Evolutionary conservation across 1,140 invertebrate species (phyloP), one percentile per base, ranked within the genome.

Genomic region (Diabrotica virgifera): DNA sequence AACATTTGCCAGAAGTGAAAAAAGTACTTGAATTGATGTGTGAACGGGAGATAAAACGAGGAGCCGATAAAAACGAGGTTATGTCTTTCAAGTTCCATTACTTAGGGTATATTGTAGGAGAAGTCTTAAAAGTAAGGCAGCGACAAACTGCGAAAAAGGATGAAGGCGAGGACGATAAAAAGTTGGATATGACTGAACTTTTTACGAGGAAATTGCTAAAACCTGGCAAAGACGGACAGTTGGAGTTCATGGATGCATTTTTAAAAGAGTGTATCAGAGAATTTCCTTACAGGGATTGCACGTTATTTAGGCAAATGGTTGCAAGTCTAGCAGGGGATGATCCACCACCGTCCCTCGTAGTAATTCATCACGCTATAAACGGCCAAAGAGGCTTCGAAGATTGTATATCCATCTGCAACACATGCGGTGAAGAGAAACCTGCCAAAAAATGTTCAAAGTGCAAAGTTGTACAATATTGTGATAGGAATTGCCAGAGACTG

Each of bases 381-480:
- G 96, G 96, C 7, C 92, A 95, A 72, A 82, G 89, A 73, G 90
- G 89, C 0, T 88, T 88, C 79, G 79, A 84, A 60, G 91, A 93
- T 75, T 85, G 89, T 52, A 80, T 84, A 7, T 82, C 86, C 36
- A 85, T 86, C 59, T 99, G 97, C 80, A 85, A 86, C 36, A 93
- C 95, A 0, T 99, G 97, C 80, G 90, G 91, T 0, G 90, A 96
- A 74, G 89, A 94, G 63, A 91, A 92, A 70, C 91, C 93, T 6
- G 83, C 86, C 7, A 97, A 96, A 76, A 95, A 95, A 79, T 99
- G 97, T 80, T 90, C 93, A n/a, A 93, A 92, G 76, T 99, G 96
- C 80, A 96, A 96, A 85, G 86, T 87, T 62, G 93, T 95, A 10
- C 87, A 91, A 71, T 99, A 99, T 78, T 99, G 97, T 81, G 90